These are phyloP conservation scores for Enteromius unitaeniatus DNA, from an alignment of 2,797 vertebrate species.

Conservation along the genomic window DNA sequence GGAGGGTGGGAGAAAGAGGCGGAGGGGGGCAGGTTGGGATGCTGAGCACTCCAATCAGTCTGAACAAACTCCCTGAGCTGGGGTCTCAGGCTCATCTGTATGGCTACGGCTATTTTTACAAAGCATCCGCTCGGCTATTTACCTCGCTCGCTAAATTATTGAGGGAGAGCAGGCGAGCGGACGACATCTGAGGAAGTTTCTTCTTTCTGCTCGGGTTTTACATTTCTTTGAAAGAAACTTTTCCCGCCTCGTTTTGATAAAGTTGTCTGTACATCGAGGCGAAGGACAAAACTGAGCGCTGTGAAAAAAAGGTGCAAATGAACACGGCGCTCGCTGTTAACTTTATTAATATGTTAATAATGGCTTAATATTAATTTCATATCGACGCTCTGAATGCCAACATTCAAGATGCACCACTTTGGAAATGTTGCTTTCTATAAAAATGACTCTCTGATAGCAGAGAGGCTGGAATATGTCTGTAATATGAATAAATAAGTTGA, in stretches of 20 bases:
- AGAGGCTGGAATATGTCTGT: slow-evolving; percentile 58
- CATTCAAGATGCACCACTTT: slow-evolving; percentile 52
- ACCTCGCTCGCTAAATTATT: slow-evolving; percentile 32
- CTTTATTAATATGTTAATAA: slow-evolving; percentile 50
- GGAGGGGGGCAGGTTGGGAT: slow-evolving; percentile 63
- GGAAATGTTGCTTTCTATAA: slow-evolving; percentile 48
- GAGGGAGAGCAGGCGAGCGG: slow-evolving; percentile 22
- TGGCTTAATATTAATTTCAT: slow-evolving; percentile 47
- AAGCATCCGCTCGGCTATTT: slow-evolving; percentile 48
- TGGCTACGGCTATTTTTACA: slow-evolving; percentile 64
- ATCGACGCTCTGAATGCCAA: slow-evolving; percentile 32
- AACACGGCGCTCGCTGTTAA: background rate
- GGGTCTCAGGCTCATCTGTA: slow-evolving; percentile 66
- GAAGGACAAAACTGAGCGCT: background rate
- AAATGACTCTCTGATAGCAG: slow-evolving; percentile 51
- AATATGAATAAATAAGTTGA: slow-evolving; percentile 66
- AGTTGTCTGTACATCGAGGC: slow-evolving; percentile 10
- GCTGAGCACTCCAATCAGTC: slow-evolving; percentile 71
- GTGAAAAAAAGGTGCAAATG: slow-evolving; percentile 8
- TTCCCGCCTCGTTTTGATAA: background rate
- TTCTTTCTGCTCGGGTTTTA: slow-evolving; percentile 30
- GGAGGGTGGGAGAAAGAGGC: slow-evolving; percentile 1
- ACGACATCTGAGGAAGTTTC: slow-evolving; percentile 23
- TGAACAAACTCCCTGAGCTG: slow-evolving; percentile 70
- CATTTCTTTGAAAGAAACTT: slow-evolving; percentile 40